Evolutionary conservation across 2,797 vertebrate genomes (phyloP).

Genomic region (Muscicapa striata): DNA sequence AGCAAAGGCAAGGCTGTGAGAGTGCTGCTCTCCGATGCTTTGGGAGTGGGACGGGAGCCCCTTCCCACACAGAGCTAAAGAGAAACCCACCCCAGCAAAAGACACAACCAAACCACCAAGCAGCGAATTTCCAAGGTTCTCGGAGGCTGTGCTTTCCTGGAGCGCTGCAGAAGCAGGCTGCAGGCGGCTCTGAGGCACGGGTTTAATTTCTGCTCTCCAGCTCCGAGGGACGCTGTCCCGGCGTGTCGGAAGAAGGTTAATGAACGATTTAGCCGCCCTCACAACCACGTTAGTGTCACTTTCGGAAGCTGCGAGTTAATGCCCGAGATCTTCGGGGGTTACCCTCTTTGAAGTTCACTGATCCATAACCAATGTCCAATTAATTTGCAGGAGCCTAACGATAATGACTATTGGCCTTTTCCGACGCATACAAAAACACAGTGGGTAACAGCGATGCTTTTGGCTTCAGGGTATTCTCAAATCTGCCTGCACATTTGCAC

Average conservation of each 20-base stretch:
- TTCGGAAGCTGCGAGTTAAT: constrained; percentile 64
- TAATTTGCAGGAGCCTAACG: constrained; percentile 65
- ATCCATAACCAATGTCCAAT: constrained; percentile 71
- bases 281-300: constrained; percentile 60
- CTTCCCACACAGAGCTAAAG: background rate
- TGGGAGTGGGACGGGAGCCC: background rate
- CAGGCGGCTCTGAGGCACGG: background rate
- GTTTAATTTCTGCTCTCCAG: constrained; percentile 32
- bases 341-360: constrained; percentile 68
- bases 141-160: fast-evolving
- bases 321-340: constrained; percentile 60
- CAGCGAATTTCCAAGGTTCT: background rate
- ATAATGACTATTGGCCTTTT: constrained; percentile 70
- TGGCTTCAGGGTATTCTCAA: background rate
- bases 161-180: background rate
- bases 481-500: background rate
- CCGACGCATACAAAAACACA: constrained; percentile 40
- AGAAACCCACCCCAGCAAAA: background rate
- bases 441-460: constrained; percentile 28
- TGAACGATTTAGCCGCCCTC: constrained; percentile 50
- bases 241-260: constrained; percentile 57
- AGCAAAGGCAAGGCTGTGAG: background rate
- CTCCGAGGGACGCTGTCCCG: background rate
- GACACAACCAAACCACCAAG: background rate
- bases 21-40: fast-evolving